Evolutionary conservation across 2,888 invertebrate genomes (phyloP), one percentile per base, ranked within the genome.

Genomic region (Epinotia demarniana): DNA sequence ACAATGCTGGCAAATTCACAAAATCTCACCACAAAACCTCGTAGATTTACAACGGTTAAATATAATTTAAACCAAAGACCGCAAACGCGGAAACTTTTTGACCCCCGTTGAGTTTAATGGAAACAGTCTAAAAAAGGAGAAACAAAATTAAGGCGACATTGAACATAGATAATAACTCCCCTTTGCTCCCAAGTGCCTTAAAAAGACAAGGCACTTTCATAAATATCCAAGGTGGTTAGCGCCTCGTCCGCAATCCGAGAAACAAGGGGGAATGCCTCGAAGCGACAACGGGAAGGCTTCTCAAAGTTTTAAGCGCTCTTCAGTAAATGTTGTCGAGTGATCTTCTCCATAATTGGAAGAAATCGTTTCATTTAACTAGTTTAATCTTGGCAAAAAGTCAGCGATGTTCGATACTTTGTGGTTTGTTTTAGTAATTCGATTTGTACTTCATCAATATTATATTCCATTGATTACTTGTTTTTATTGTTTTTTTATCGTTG

Each of bases 181-280:
- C 80, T 86, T 86, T 87, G 83, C 84, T 86, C 86, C 80, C 80
- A 80, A 89, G 87, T 87, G 85, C 82, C 86, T 85, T 83, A 84
- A 89, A 89, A 89, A 88, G 90, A 90, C 88, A 87, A 87, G 87
- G 86, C 85, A 89, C 89, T 89, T 90, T 87, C 85, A 90, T 91
- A 90, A 90, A 90, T 90, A 90, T 89, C 81, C 76, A 82, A 83
- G 87, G 89, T 89, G 88, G 90, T 91, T 90, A 90, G 86, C 90
- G 89, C 88, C 88, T 90, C 87, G 87, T 87, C 88, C 85, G 84
- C 87, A 89, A 88, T 89, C 85, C 85, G 81, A 85, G 86, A 85
- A 89, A 90, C 88, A 90, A 87, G 87, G 86, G 83, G 84, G 87
- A 85, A 80, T 76, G 82, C 86, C 87, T 87, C 82, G 79, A 76